A percentile compares a stretch with the other conserved stretches of the same genome.
These are phyloP conservation scores for Cenopis cana DNA, from an alignment of 2,888 invertebrate genomes.

Conservation along the genomic window DNA sequence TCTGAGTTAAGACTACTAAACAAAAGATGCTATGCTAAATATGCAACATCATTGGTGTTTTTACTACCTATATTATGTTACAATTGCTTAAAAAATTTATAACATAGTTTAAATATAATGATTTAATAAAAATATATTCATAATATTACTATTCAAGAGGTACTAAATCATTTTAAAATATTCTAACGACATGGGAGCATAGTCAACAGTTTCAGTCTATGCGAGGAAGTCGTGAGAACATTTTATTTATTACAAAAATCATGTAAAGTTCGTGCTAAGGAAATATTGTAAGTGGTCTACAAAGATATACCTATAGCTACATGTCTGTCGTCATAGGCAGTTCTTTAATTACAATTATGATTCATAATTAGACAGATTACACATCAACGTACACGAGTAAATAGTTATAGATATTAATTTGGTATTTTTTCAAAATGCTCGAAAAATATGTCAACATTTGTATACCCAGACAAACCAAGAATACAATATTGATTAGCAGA, in stretches of 20 bases:
- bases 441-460: background rate
- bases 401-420: background rate
- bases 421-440: background rate
- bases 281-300: background rate
- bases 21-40: constrained; percentile 55
- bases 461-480: background rate
- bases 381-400: background rate
- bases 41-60: constrained; percentile 75
- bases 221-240: constrained; percentile 36
- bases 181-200: constrained; percentile 41
- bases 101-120: constrained; percentile 34
- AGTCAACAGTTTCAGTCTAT: constrained; percentile 7
- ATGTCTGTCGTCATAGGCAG: background rate
- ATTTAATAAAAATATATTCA: background rate
- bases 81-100: constrained; percentile 37
- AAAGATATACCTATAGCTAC: background rate
- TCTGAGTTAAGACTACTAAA: constrained; percentile 49
- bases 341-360: background rate
- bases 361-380: background rate
- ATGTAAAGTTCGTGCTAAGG: no score
- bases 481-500: background rate
- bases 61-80: constrained; percentile 49
- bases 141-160: constrained; percentile 32
- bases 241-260: constrained; percentile 18
- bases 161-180: constrained; percentile 41